Evolutionary conservation across 2,888 invertebrate species (phyloP).

Genomic region (Lypha dubia): DNA sequence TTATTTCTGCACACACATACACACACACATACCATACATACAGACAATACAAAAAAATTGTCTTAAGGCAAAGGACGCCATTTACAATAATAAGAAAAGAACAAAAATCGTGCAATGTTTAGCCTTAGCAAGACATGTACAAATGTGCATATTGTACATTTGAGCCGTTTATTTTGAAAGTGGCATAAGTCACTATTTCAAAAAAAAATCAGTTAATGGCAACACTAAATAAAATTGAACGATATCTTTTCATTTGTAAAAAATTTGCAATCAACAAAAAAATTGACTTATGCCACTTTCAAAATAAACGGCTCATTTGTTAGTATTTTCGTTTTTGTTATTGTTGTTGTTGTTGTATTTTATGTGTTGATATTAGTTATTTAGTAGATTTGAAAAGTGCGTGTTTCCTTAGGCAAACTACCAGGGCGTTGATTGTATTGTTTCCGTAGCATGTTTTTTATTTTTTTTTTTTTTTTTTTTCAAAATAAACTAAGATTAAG

Average conservation of each 20-base stretch:
- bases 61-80: slow-evolving; percentile 55
- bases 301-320: too few relatives aligned
- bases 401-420: slow-evolving; percentile 60
- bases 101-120: background rate
- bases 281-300: too few relatives aligned
- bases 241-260: too few relatives aligned
- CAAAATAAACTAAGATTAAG: background rate
- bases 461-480: too few relatives aligned
- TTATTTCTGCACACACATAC: background rate
- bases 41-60: too few relatives aligned
- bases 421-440: slow-evolving; percentile 53
- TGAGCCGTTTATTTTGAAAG: too few relatives aligned
- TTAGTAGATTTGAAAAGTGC: slow-evolving; percentile 54
- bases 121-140: background rate
- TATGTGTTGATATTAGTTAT: slow-evolving; percentile 8
- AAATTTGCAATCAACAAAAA: too few relatives aligned
- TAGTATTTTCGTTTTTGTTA: too few relatives aligned
- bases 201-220: too few relatives aligned
- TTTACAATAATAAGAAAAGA: slow-evolving; percentile 1
- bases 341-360: background rate
- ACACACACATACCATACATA: background rate
- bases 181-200: too few relatives aligned
- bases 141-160: background rate
- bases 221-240: too few relatives aligned
- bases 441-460: too few relatives aligned